Percentiles rank a stretch among this genome's conserved stretches.
These are phyloP conservation scores for Anableps anableps DNA, from an alignment of 2,797 vertebrate species.

Conservation along the genomic window DNA sequence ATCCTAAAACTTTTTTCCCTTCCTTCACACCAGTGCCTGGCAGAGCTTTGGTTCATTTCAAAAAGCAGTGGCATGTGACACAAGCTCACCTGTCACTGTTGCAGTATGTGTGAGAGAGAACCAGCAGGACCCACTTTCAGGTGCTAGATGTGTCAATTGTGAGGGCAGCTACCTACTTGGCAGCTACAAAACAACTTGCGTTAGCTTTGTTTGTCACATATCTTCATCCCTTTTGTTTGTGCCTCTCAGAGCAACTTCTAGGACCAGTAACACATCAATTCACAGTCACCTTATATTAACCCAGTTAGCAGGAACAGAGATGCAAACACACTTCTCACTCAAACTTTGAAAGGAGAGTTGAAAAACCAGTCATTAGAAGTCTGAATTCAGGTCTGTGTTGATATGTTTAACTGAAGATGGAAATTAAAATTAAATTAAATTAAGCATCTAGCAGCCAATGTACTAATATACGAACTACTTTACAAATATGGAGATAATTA, in stretches of 20 bases:
- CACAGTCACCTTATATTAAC: conserved; percentile 45
- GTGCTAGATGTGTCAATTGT: conserved; percentile 64
- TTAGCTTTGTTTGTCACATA: conserved; percentile 33
- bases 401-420: conserved; percentile 36
- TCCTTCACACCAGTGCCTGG: conserved; percentile 36
- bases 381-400: conserved; percentile 37
- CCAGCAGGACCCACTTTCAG: conserved; percentile 43
- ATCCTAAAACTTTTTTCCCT: conserved; percentile 25
- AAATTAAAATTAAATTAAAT: conserved; percentile 46
- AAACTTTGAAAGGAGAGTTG: conserved; percentile 41
- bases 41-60: conserved; percentile 32
- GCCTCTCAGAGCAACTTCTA: conserved; percentile 17
- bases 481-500: conserved; percentile 31
- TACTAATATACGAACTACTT: conserved; percentile 25
- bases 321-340: conserved; percentile 35
- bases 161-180: conserved; percentile 57
- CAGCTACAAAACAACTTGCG: conserved; percentile 40
- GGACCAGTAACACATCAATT: conserved; percentile 41
- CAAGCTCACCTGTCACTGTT: conserved; percentile 38
- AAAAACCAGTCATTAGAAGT: conserved; percentile 45
- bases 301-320: conserved; percentile 51
- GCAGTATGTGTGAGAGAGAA: conserved; percentile 28
- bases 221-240: conserved; percentile 24
- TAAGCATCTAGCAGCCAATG: conserved; percentile 34
- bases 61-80: conserved; percentile 46